Base-by-base conservation (phyloP, 2,888 invertebrate species). In the Aleiodes alternator region DNA sequence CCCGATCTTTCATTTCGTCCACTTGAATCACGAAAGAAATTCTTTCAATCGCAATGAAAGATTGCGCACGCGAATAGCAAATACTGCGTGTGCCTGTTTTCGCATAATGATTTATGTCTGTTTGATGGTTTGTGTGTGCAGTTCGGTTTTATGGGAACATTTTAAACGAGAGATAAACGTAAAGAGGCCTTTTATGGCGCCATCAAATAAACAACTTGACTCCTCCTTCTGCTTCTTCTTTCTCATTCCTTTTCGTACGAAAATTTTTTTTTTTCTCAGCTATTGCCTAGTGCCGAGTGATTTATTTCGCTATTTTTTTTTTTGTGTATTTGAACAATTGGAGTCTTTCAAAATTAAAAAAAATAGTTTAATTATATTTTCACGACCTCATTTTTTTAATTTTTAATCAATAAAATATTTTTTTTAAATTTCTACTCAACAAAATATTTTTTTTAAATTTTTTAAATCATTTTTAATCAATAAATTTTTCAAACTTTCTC, bases 191-290 rank as follows among this genome's bases (percentile, higher is more conserved):
- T 89, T 89, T 89, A 89, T 86, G 87, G 87, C 86, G 85, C 88
- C 88, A 89, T 89, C 89, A 89, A 89, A 89, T 89, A 89, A 89
- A 89, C 89, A 89, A 89, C 89, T 89, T 88, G 88, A 89, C 89
- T 89, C 87, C 88, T 89, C 86, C 87, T 80, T 79, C 78, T 75
- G 80, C 75, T 34, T 34, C 61, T 82, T 80, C 80, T 80, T 80
- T 81, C 78, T 76, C 75, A 79, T 70, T 77, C 77, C 61, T 76
- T 69, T 75, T 75, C 59, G 64, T 72, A 55, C 66, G 9, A 38
- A 38, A 23, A 34, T 34, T 73, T 61, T 73, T 64, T 77, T 70
- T 76, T 71, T 64, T 66, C 75, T 66, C 43, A 48, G 57, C 43
- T 74, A 64, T 55, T 78, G 78, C 76, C 34, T 34, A 34, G 34